These are phyloP conservation scores for Pholis gunnellus DNA, from an alignment of 2,113 vertebrate genomes.

Conservation along the genomic window DNA sequence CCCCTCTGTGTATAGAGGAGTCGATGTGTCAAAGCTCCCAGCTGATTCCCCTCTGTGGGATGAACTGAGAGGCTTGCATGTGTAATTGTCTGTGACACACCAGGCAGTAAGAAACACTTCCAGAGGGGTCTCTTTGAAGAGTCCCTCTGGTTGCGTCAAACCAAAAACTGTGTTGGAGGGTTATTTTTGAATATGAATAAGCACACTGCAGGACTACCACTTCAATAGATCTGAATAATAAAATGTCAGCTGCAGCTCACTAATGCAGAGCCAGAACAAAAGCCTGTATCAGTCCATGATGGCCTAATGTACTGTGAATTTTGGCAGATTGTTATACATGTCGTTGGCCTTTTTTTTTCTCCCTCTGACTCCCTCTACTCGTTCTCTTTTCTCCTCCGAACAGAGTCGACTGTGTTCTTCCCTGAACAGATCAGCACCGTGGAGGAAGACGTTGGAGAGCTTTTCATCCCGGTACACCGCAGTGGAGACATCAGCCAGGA, in stretches of 20 bases:
- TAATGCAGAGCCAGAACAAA: constrained; percentile 61
- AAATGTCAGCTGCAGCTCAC: constrained; percentile 18
- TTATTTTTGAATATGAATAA: constrained; percentile 68
- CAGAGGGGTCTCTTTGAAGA: constrained; percentile 69
- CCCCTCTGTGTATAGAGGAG: constrained; percentile 33
- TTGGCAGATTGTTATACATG: constrained; percentile 56
- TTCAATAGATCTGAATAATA: constrained; percentile 48
- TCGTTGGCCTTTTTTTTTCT: constrained; percentile 42
- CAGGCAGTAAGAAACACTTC: constrained; percentile 47
- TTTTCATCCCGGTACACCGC: constrained; percentile 91
- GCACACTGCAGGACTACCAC: constrained; percentile 55
- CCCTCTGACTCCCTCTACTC: constrained; percentile 7
- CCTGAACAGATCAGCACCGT: constrained; percentile 86
- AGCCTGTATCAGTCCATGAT: constrained; percentile 29
- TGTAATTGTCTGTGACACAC: constrained; percentile 56
- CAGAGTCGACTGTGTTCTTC: constrained; percentile 95
- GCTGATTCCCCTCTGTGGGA: constrained; percentile 45
- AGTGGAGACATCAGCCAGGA: constrained; percentile 93
- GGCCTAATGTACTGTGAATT: constrained; percentile 56
- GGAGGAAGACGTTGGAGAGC: constrained; percentile 92
- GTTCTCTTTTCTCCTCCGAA: constrained; percentile 26
- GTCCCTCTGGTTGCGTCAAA: constrained; percentile 59
- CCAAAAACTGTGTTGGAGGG: constrained; percentile 45
- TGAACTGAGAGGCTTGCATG: constrained; percentile 36
- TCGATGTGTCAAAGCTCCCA: constrained; percentile 40